Conservation (phyloP, 2,888 invertebrate species). For the Megamerina dolium region DNA sequence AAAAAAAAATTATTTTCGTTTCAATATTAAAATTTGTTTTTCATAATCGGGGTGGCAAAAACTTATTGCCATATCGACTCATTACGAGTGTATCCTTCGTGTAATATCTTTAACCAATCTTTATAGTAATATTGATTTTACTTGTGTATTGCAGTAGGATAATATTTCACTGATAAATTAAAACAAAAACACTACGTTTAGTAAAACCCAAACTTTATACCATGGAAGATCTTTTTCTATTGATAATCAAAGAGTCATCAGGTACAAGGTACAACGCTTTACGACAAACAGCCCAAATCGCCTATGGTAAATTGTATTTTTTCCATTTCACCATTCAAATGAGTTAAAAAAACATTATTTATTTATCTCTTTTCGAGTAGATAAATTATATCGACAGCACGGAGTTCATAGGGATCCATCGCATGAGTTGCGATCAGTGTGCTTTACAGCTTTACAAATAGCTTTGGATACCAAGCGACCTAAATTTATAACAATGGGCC, state of each 20-base stretch:
- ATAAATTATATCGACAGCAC: constrained; percentile 74
- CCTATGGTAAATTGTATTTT: constrained; percentile 61
- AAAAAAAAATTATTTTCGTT: no score
- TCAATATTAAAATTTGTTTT: no score
- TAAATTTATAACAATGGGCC: constrained; percentile 74
- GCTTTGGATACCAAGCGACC: constrained; percentile 82
- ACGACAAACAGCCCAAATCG: constrained; percentile 79
- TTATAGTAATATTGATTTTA: no score
- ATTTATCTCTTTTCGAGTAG: constrained; percentile 56
- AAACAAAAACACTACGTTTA: no score
- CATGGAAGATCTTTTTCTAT: constrained; percentile 84
- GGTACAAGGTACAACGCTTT: constrained; percentile 67
- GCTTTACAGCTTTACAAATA: constrained; percentile 77
- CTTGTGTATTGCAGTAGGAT: no score
- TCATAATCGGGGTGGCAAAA: no score
- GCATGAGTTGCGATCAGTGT: constrained; percentile 75
- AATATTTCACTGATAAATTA: no score
- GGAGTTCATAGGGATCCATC: constrained; percentile 72
- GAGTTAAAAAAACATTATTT: background rate
- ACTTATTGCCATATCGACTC: no score
- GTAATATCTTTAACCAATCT: no score
- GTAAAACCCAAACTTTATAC: no score
- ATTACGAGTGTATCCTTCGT: no score
- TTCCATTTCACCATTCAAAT: background rate
- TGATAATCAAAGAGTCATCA: constrained; percentile 77